phyloP scores from a whole-genome alignment of 2,797 vertebrate species.

The Serranus cabrilla region DNA sequence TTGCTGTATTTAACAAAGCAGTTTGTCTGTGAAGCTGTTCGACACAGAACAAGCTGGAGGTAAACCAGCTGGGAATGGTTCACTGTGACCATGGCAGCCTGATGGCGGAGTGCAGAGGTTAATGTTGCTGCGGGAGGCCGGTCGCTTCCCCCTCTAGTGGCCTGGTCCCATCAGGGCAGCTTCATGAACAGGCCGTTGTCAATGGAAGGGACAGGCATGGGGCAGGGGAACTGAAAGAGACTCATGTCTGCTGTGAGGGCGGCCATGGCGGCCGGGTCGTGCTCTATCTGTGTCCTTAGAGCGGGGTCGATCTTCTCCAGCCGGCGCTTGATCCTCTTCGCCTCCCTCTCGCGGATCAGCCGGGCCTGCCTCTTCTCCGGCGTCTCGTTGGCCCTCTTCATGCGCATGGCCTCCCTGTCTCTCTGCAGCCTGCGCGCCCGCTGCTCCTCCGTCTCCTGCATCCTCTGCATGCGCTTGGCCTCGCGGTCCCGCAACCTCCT shows the following conservation, averaged over 20 bases:
- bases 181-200: slow-evolving; percentile 94
- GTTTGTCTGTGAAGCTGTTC: slow-evolving; percentile 52
- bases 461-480: slow-evolving; percentile 96
- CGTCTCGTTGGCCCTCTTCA: slow-evolving; percentile 96
- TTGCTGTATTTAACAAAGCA: slow-evolving; percentile 60
- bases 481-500: slow-evolving; percentile 95
- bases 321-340: slow-evolving; percentile 95
- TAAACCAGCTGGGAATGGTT: slow-evolving; percentile 64
- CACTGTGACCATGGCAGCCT: slow-evolving; percentile 47
- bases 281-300: slow-evolving; percentile 96
- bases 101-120: slow-evolving; percentile 46
- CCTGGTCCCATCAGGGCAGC: slow-evolving; percentile 75
- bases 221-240: slow-evolving; percentile 95
- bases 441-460: slow-evolving; percentile 97
- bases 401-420: slow-evolving; percentile 96
- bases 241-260: slow-evolving; percentile 98
- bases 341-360: slow-evolving; percentile 95
- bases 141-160: neutral
- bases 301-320: slow-evolving; percentile 99
- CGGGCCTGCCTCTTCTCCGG: slow-evolving; percentile 96
- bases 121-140: slow-evolving; percentile 27
- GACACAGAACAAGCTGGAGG: slow-evolving; percentile 41
- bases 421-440: slow-evolving; percentile 93
- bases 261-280: slow-evolving; percentile 96
- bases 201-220: slow-evolving; percentile 91